These are phyloP conservation scores for Euleptes europaea DNA, from an alignment of 2,113 vertebrate species.

Conservation along the genomic window DNA sequence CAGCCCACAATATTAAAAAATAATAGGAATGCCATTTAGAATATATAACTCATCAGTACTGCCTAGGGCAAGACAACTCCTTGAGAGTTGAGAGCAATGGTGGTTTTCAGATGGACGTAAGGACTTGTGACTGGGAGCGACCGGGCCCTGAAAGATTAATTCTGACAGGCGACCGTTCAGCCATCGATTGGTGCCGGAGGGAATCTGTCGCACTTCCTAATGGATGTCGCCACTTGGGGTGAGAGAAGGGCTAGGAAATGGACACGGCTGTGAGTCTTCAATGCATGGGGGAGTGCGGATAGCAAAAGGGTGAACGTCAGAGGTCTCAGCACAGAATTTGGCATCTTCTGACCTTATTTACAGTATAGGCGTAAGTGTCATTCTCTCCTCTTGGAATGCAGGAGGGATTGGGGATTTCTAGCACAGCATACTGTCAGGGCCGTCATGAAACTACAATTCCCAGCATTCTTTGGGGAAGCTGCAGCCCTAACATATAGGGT, in stretches of 20 bases:
- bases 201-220: neutral
- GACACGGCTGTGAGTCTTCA: neutral
- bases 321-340: neutral
- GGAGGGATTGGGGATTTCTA: neutral
- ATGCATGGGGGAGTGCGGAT: neutral
- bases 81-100: neutral
- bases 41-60: neutral
- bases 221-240: rapidly evolving
- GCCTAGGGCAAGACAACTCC: neutral
- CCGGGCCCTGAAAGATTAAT: conserved; percentile 26
- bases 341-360: neutral
- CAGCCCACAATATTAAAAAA: conserved; percentile 25
- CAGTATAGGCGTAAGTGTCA: neutral
- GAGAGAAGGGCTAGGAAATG: neutral
- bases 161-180: conserved; percentile 18
- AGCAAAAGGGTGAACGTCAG: too few relatives aligned
- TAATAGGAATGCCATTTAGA: conserved; percentile 41
- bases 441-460: neutral
- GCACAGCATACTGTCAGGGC: too few relatives aligned
- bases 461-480: neutral
- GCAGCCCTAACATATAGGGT: neutral
- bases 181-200: neutral
- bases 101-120: neutral
- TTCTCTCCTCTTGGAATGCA: neutral
- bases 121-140: neutral